Evolutionary conservation across 2,888 invertebrate genomes (phyloP), one percentile per base, ranked within the genome.

Genomic region (Lacanobia wlatinum): DNA sequence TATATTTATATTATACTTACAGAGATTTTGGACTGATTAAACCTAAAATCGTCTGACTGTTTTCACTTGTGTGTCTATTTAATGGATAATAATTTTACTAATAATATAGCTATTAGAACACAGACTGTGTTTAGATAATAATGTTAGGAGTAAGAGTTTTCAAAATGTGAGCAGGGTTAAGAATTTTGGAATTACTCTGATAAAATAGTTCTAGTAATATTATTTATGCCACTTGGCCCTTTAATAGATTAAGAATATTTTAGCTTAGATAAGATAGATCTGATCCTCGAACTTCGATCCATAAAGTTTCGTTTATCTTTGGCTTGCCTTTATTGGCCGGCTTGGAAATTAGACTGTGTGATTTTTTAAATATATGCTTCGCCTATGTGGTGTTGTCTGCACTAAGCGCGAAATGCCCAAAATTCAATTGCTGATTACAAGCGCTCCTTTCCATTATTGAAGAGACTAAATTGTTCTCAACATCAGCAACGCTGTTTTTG

Each of bases 21-120:
- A 59, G 40, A 65, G 23, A 73, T 62, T 59, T 68, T 71, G 16
- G 60, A 68, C 82, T 81, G 70, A 70, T 64, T 65, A 55, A 50
- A 62, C 34, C 16, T 61, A 23, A 53, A 34, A 55, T 53, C 9
- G 38, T 78, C 50, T 52, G 50, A 58, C 12, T 56, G 55, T 61
- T 60, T 55, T 58, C 40, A 52, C 12, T 48, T 70, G 12, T 46
- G 21, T 60, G 46, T 60, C 64, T 74, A 60, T 59, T 50, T 64
- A 60, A 21, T 72, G 23, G 40, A 60, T 60, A 72, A 28, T 2
- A 23, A 64, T n/a, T 9, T 48, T 18, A 28, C 3, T 62, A 21
- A n/a, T 50, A n/a, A 8, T 28, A 21, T 46, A 59, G n/a, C 10
- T 9, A 46, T 76, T 28, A 52, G 23, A 56, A 67, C 43, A 67